phyloP scores from a whole-genome alignment of 1,140 invertebrate genomes.

The Halesus radiatus region DNA sequence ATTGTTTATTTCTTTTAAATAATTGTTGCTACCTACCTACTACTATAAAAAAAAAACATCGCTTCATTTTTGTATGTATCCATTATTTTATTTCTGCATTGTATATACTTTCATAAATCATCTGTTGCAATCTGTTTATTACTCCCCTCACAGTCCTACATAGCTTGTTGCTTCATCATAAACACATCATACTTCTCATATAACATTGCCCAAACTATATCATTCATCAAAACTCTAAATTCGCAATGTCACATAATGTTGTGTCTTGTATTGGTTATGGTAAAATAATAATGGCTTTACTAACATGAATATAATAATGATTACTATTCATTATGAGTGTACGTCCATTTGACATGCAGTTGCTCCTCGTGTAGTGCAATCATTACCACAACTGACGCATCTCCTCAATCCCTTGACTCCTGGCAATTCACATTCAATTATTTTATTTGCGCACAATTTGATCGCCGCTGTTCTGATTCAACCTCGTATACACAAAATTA shows the following conservation, averaged over 20 bases:
- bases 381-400: background rate
- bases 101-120: conserved; percentile 24
- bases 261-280: conserved; percentile 71
- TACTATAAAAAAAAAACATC: background rate
- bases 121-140: conserved; percentile 20
- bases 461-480: too few species aligned
- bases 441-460: too few species aligned
- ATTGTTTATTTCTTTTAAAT: background rate
- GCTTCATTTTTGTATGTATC: background rate
- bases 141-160: conserved; percentile 1
- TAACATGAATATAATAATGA: conserved; percentile 36
- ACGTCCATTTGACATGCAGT: conserved; percentile 41
- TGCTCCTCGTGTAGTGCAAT: conserved; percentile 31
- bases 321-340: conserved; percentile 15
- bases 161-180: conserved; percentile 41
- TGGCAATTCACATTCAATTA: background rate
- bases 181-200: conserved; percentile 22
- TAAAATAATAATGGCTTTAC: conserved; percentile 43
- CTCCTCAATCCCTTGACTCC: background rate
- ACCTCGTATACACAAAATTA: too few species aligned
- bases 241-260: conserved; percentile 62
- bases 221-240: conserved; percentile 66
- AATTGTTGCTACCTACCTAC: background rate
- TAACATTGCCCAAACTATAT: conserved; percentile 41
- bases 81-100: conserved; percentile 7